Conservation (phyloP, 2,888 invertebrate species). For the Ophion slaviceki region DNA sequence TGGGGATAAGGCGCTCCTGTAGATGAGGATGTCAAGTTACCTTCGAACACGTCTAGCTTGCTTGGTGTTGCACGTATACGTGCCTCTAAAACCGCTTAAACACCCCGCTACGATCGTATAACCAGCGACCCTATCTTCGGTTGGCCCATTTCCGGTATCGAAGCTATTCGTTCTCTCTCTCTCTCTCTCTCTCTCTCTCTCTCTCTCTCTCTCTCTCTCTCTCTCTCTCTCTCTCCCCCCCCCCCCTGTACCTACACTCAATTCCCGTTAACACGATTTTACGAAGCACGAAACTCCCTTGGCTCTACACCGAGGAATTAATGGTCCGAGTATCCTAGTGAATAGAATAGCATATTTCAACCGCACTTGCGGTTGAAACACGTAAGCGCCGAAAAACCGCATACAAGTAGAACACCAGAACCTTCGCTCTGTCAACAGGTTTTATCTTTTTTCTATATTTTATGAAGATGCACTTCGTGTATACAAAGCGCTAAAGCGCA, state of each 20-base stretch:
- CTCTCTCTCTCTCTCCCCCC: too few species aligned
- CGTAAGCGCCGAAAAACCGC: background rate
- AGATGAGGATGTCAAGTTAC: slow-evolving; percentile 38
- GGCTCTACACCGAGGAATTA: slow-evolving; percentile 55
- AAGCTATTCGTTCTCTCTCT: background rate
- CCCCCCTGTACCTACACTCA: background rate
- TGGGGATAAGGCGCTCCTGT: background rate
- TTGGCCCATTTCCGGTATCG: slow-evolving; percentile 36
- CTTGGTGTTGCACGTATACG: slow-evolving; percentile 42
- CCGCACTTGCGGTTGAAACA: slow-evolving; percentile 7
- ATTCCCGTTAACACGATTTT: slow-evolving; percentile 56
- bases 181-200: background rate
- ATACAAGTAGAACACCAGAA: background rate
- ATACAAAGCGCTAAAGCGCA: background rate
- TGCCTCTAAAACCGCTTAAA: slow-evolving; percentile 47
- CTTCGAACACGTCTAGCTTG: slow-evolving; percentile 30
- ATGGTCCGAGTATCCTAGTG: slow-evolving; percentile 35
- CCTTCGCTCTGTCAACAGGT: background rate
- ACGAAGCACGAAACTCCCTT: slow-evolving; percentile 43
- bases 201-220: background rate
- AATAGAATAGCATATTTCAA: slow-evolving; percentile 42
- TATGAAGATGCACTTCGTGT: background rate
- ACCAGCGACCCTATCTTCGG: slow-evolving; percentile 26
- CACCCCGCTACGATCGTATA: slow-evolving; percentile 52
- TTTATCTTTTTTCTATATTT: slow-evolving; percentile 4